These are phyloP conservation scores for Amphiura filiformis DNA, from an alignment of 35 echinoderm and acorn worm genomes.

Conservation along the genomic window DNA sequence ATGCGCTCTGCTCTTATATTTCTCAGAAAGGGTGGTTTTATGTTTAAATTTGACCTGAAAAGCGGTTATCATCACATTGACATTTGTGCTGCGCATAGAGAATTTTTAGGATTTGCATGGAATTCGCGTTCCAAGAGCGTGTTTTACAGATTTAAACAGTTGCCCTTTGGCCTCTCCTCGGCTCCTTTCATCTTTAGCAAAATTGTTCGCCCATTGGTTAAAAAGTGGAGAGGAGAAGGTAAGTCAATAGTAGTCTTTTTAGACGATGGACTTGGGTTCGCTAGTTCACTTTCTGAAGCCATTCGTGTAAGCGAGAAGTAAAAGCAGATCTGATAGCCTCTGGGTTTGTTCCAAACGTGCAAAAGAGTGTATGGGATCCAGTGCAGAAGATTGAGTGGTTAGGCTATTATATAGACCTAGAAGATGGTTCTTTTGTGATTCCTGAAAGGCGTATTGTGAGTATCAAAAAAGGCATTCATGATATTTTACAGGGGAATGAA, in stretches of 20 bases:
- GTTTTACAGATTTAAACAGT: conserved; percentile 6
- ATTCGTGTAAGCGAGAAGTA: neutral
- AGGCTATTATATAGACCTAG: neutral
- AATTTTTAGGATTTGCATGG: neutral
- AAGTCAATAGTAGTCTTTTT: conserved; percentile 9
- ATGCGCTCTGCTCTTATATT: neutral
- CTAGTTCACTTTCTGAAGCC: neutral
- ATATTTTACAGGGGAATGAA: neutral
- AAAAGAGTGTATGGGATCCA: conserved; percentile 9
- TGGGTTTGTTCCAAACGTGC: neutral
- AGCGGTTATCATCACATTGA: neutral
- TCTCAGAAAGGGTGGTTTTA: neutral
- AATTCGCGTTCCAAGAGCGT: neutral
- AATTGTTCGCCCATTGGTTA: neutral
- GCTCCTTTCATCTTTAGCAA: conserved; percentile 29
- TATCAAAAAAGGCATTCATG: neutral
- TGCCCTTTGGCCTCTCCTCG: conserved; percentile 11
- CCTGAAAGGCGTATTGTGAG: neutral
- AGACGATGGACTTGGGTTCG: conserved; percentile 22
- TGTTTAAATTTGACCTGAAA: conserved; percentile 19
- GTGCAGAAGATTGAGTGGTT: neutral
- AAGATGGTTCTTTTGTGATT: neutral
- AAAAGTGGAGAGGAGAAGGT: conserved; percentile 26
- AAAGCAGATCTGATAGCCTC: neutral
- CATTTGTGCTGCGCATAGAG: neutral